A percentile compares a stretch with the other conserved stretches of the same genome.
phyloP scores from a whole-genome alignment of 2,888 invertebrate genomes.

The Mellilla xanthometata region DNA sequence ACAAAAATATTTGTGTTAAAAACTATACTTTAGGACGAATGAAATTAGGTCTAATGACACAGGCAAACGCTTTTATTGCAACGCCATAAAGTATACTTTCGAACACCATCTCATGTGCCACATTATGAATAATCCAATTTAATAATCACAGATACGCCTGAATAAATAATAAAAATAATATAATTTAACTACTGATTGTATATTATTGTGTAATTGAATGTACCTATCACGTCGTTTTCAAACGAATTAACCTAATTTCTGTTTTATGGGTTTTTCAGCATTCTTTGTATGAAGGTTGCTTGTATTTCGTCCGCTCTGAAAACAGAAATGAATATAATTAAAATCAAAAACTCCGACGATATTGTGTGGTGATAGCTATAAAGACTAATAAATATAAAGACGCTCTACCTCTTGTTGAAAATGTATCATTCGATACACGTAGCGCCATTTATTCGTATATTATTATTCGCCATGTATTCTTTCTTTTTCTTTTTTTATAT shows the following conservation, averaged over 20 bases:
- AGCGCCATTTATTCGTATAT: no score
- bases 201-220: constrained; percentile 15
- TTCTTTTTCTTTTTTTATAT: no score
- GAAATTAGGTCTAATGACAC: no score
- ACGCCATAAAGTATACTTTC: neutral
- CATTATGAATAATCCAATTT: neutral
- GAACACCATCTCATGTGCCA: no score
- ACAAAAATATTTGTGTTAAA: no score
- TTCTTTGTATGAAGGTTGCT: constrained; percentile 63
- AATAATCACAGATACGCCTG: constrained; percentile 30
- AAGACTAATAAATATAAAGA: no score
- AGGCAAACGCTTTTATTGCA: neutral
- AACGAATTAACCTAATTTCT: constrained; percentile 19
- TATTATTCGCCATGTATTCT: no score
- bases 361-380: no score
- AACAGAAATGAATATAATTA: constrained; percentile 22
- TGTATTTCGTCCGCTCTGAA: constrained; percentile 75
- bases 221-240: constrained; percentile 15
- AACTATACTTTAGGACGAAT: neutral
- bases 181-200: constrained; percentile 5
- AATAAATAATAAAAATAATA: constrained; percentile 13
- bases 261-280: constrained; percentile 45
- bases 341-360: no score
- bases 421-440: no score
- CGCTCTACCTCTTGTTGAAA: no score